Percentiles rank a stretch among this genome's conserved stretches.
These are phyloP conservation scores for Vanessa tameamea DNA, from an alignment of 1,140 invertebrate species.

Conservation along the genomic window DNA sequence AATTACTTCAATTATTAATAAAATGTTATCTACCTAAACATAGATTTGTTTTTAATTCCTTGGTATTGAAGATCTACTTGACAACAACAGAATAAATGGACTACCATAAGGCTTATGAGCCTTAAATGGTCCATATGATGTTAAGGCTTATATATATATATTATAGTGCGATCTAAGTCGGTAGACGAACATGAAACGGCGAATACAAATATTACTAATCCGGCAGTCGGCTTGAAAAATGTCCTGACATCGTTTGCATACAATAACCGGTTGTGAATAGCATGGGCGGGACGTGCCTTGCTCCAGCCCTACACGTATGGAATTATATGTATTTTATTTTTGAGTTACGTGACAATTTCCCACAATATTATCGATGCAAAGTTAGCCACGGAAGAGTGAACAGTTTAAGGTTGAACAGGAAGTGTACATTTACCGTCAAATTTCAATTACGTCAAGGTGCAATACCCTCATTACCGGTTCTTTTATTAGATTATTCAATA, in stretches of 20 bases:
- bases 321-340: constrained; percentile 54
- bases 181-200: constrained; percentile 14
- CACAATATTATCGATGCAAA: constrained; percentile 32
- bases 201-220: constrained; percentile 62
- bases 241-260: constrained; percentile 68
- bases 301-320: constrained; percentile 36
- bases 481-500: neutral
- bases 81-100: neutral
- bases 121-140: neutral
- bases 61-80: too few species aligned
- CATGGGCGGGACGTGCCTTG: constrained; percentile 52
- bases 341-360: constrained; percentile 60
- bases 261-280: constrained; percentile 70
- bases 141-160: neutral
- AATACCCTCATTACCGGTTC: constrained; percentile 19
- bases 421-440: constrained; percentile 25
- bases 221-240: constrained; percentile 59
- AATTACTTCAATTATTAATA: too few species aligned
- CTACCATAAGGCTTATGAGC: neutral
- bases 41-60: too few species aligned
- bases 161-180: neutral
- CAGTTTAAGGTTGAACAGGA: constrained; percentile 39
- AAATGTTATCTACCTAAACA: too few species aligned
- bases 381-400: constrained; percentile 26
- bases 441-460: constrained; percentile 29